These are phyloP conservation scores for Troglohyphantes excavatus DNA, from an alignment of 2,888 invertebrate genomes.

Conservation along the genomic window DNA sequence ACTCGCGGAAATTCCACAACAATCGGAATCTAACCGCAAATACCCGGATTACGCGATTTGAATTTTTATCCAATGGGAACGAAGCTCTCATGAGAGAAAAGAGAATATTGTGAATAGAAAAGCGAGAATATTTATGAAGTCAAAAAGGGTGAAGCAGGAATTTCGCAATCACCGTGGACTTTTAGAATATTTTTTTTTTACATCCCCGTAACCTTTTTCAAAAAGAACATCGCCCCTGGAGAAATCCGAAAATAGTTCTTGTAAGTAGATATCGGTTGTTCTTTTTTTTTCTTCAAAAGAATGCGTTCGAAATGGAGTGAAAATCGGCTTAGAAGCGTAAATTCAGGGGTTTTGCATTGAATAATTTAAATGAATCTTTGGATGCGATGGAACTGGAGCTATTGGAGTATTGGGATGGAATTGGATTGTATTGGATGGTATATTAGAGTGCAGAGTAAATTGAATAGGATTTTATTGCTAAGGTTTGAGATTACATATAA, in stretches of 20 bases:
- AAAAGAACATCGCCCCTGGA: constrained; percentile 20
- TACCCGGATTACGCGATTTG: constrained; percentile 46
- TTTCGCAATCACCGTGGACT: constrained; percentile 19
- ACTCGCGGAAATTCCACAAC: background rate
- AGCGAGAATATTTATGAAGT: constrained; percentile 69
- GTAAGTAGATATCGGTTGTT: no score
- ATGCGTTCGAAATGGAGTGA: no score
- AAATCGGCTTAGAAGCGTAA: constrained; percentile 42
- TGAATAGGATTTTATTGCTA: no score
- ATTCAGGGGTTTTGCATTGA: constrained; percentile 10
- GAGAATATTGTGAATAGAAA: constrained; percentile 35
- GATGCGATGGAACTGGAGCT: no score
- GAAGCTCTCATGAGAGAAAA: constrained; percentile 14
- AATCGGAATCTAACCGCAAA: constrained; percentile 34
- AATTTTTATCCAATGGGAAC: constrained; percentile 47
- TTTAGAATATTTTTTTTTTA: constrained; percentile 30
- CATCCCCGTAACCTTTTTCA: constrained; percentile 21
- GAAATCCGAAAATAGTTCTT: constrained; percentile 16
- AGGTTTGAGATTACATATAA: no score
- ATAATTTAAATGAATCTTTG: constrained; percentile 1
- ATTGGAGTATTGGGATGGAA: no score
- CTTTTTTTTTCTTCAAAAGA: no score
- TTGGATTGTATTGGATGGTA: no score
- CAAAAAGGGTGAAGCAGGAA: constrained; percentile 24
- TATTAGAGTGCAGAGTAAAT: no score